These are phyloP conservation scores for Drosophila pseudoobscura DNA, from an alignment of 1,140 invertebrate species.

Conservation along the genomic window DNA sequence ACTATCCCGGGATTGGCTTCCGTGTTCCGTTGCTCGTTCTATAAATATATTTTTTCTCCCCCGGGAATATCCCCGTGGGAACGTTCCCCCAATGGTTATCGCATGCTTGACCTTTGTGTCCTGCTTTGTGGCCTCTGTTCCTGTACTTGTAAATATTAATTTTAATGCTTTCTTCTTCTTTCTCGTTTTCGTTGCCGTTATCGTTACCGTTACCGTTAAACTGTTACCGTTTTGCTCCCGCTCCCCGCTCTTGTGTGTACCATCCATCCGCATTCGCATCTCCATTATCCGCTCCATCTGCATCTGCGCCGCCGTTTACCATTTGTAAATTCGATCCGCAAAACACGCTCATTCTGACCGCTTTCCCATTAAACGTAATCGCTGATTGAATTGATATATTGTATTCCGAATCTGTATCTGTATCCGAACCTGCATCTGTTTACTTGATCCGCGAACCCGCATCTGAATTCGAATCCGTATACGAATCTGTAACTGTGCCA, in stretches of 20 bases:
- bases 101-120: constrained; percentile 15
- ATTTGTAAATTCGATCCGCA: constrained; percentile 38
- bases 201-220: constrained; percentile 21
- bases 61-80: neutral
- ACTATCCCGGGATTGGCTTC: constrained; percentile 60
- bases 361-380: constrained; percentile 19
- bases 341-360: constrained; percentile 26
- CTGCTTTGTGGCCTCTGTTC: constrained; percentile 8
- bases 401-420: constrained; percentile 36
- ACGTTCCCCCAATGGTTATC: neutral
- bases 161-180: constrained; percentile 57
- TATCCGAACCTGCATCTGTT: constrained; percentile 48
- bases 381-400: constrained; percentile 18
- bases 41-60: neutral
- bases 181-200: constrained; percentile 52
- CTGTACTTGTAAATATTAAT: constrained; percentile 54
- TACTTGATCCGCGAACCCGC: constrained; percentile 24
- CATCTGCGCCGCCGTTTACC: constrained; percentile 26
- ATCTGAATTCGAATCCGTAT: constrained; percentile 19
- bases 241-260: constrained; percentile 31
- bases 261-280: constrained; percentile 14
- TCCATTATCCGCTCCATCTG: constrained; percentile 24
- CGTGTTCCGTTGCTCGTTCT: constrained; percentile 6
- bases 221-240: neutral
- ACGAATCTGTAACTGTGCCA: constrained; percentile 35